Evolutionary conservation across 2,113 vertebrate species (phyloP), one percentile per base, ranked within the genome.

Genomic region (Ammodytes marinus): DNA sequence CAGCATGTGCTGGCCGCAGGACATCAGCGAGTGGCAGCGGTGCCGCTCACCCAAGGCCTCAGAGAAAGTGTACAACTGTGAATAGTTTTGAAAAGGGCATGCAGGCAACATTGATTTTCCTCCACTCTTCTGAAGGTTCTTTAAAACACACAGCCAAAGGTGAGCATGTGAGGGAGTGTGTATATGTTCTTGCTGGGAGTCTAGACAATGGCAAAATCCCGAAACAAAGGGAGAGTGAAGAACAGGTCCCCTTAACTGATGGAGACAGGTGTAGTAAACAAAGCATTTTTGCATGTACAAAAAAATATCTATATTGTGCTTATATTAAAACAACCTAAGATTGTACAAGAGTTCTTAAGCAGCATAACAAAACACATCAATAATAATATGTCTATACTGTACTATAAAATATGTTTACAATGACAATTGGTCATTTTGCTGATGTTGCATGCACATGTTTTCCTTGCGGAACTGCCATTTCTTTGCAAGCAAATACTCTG

Each of bases 1-100:
- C 66, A 47, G 35, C 83, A 40, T 54, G 58, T 9, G 47, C 70
- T 54, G 60, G 60, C 60, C 69, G 74, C 12, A 63, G 80, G 84
- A 74, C 73, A 69, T 75, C 58, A 37, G 59, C n/a, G 69, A 86
- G 79, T 76, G 77, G 72, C 69, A 80, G 80, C 71, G 43, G 49
- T 6, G 19, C n/a, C 66, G 57, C 68, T 52, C 69, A 15, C 64
- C 64, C 50, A 7, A 6, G 3, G 11, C 40, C 83, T 69, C 60
- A 4, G 61, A 85, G 70, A 84, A 69, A 72, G 72, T 53, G 27
- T 74, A 83, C 78, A 60, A 77, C 77, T 76, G 39, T 74, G 77
- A 79, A 86, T 85, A 80, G 82, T 85, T 82, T 89, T 74, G 79
- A 89, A 92, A 87, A 82, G 83, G n/a, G n/a, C n/a, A n/a, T n/a